phyloP scores from a whole-genome alignment of 2,113 vertebrate species.

The Xenopus laevis region DNA sequence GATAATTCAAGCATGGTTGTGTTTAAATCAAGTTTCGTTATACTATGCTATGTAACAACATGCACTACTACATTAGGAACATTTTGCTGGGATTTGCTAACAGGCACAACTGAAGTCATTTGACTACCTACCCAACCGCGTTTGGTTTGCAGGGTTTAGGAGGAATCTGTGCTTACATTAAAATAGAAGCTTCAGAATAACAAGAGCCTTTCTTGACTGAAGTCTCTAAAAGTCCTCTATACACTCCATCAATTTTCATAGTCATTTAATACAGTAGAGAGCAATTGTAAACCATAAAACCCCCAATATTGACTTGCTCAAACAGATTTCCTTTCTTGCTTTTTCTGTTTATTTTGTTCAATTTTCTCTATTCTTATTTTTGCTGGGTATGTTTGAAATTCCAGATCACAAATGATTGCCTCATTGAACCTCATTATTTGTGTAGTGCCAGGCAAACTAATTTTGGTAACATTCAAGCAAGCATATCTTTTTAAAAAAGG shows the following conservation, averaged over 20 bases:
- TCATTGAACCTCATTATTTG: conserved; percentile 39
- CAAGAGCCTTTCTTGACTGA: conserved; percentile 58
- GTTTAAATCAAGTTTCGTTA: conserved; percentile 18
- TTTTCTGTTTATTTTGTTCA: conserved; percentile 52
- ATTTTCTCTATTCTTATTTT: conserved; percentile 61
- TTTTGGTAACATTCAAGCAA: conserved; percentile 52
- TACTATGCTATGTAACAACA: not conserved
- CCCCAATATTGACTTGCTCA: conserved; percentile 71
- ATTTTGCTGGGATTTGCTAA: conserved; percentile 8
- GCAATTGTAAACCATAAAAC: conserved; percentile 76
- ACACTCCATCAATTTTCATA: conserved; percentile 74
- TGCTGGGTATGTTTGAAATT: conserved; percentile 62
- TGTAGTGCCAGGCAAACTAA: conserved; percentile 64
- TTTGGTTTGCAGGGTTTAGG: conserved; percentile 19
- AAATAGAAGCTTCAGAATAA: conserved; percentile 55
- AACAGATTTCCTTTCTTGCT: conserved; percentile 57
- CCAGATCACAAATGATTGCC: conserved; percentile 64
- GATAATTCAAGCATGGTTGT: not conserved
- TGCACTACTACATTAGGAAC: not conserved
- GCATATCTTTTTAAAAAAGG: conserved; percentile 39
- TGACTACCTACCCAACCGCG: not conserved
- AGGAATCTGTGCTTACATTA: conserved; percentile 61
- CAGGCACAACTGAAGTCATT: not conserved
- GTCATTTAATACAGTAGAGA: conserved; percentile 78
- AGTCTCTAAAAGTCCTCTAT: conserved; percentile 66